These are phyloP conservation scores for Campaea margaritaria DNA, from an alignment of 2,888 invertebrate genomes.

Conservation along the genomic window DNA sequence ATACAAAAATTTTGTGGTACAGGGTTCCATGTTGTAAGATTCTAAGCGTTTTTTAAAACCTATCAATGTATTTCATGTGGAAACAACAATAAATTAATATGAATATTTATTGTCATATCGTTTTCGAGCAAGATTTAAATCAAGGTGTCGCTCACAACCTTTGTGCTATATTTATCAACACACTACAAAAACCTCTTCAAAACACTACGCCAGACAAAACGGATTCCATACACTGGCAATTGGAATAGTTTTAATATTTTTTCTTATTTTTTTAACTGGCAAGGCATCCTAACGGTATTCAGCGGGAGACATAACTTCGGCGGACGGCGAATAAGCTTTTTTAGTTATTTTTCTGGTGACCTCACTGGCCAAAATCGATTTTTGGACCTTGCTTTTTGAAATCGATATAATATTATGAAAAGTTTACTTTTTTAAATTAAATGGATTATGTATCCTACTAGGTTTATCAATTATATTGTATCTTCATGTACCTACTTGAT, in stretches of 20 bases:
- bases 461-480: too few species aligned
- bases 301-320: conserved; percentile 76
- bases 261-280: conserved; percentile 63
- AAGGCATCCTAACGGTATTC: conserved; percentile 83
- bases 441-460: neutral
- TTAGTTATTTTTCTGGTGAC: conserved; percentile 75
- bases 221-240: conserved; percentile 83
- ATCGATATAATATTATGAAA: conserved; percentile 14
- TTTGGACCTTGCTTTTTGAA: conserved; percentile 33
- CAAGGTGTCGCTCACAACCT: neutral
- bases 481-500: too few species aligned
- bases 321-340: conserved; percentile 73
- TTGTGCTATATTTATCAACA: neutral
- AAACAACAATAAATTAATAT: too few species aligned
- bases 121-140: neutral
- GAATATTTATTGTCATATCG: too few species aligned
- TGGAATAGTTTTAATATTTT: conserved; percentile 82
- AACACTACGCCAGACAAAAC: conserved; percentile 77
- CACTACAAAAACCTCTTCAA: conserved; percentile 38
- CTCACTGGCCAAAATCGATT: conserved; percentile 63
- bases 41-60: too few species aligned
- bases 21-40: too few species aligned
- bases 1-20: too few species aligned
- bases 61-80: too few species aligned
- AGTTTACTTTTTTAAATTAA: neutral